Percentiles rank a stretch among this genome's conserved stretches.
These are phyloP conservation scores for Pammene fasciana DNA, from an alignment of 2,888 invertebrate species.

Conservation along the genomic window DNA sequence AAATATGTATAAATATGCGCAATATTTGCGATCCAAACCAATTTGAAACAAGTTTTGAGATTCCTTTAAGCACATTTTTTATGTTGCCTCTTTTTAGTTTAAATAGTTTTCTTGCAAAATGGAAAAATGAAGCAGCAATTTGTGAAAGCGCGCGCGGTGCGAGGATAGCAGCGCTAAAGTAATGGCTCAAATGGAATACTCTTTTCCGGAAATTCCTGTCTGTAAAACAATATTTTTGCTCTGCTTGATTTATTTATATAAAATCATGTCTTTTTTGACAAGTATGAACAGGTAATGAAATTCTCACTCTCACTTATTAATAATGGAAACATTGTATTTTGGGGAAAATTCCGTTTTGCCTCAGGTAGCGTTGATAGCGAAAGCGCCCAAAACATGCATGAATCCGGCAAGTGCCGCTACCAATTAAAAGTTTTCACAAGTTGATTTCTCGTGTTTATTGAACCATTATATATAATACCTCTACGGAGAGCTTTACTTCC, in stretches of 20 bases:
- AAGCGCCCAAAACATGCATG: neutral
- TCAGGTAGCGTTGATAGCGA: neutral
- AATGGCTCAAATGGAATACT: slow-evolving; percentile 15
- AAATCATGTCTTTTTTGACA: no score
- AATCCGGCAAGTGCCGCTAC: neutral
- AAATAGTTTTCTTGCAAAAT: slow-evolving; percentile 12
- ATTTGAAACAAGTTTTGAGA: neutral
- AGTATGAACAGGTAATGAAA: no score
- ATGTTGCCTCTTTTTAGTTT: neutral
- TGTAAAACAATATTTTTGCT: slow-evolving; percentile 11
- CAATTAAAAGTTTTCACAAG: slow-evolving; percentile 30
- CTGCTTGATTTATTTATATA: neutral
- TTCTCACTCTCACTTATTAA: no score
- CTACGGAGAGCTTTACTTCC: no score
- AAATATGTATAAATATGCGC: no score
- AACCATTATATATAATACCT: neutral
- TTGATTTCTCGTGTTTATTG: neutral
- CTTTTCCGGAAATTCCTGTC: neutral
- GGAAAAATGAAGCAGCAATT: slow-evolving; percentile 1
- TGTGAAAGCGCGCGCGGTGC: neutral
- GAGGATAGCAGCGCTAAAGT: slow-evolving; percentile 2
- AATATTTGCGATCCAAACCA: no score
- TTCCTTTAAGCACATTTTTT: neutral
- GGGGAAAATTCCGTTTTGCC: neutral
- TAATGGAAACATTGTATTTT: no score